Evolutionary conservation across 2,797 vertebrate species (phyloP).

Genomic region (Xenops minutus): DNA sequence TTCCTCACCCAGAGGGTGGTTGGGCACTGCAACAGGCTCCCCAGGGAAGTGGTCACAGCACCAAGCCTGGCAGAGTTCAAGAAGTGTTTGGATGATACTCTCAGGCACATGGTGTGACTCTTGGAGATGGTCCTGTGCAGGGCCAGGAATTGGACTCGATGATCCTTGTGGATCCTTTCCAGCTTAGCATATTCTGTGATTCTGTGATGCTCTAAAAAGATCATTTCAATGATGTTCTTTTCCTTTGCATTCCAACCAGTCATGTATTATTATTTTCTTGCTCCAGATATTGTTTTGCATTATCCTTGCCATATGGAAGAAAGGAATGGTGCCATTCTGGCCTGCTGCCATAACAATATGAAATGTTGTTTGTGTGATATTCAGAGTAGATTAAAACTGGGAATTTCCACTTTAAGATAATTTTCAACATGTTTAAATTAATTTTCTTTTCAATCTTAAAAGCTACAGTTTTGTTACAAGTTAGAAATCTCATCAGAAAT

Average conservation of each 20-base stretch:
- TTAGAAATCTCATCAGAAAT: neutral
- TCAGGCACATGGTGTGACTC: neutral
- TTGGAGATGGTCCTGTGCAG: neutral
- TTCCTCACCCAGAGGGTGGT: neutral
- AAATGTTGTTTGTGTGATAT: neutral
- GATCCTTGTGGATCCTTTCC: neutral
- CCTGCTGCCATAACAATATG: slow-evolving; percentile 14
- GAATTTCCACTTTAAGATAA: neutral
- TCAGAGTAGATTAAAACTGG: neutral
- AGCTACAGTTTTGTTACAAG: neutral
- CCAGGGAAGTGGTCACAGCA: neutral
- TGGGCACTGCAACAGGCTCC: neutral
- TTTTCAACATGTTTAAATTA: neutral
- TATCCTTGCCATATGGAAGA: neutral
- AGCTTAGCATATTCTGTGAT: neutral
- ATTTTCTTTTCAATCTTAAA: neutral
- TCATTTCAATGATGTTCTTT: neutral
- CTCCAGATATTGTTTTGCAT: slow-evolving; percentile 14
- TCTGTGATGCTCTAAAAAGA: neutral
- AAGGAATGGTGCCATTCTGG: neutral
- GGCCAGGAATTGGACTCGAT: neutral
- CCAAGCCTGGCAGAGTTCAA: neutral
- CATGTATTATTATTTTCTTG: neutral
- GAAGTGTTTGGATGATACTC: neutral
- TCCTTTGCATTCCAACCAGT: neutral